Percentiles rank a stretch among this genome's conserved stretches.
Conservation (phyloP, 2,113 vertebrate species). For the cat (Felis catus) region DNA sequence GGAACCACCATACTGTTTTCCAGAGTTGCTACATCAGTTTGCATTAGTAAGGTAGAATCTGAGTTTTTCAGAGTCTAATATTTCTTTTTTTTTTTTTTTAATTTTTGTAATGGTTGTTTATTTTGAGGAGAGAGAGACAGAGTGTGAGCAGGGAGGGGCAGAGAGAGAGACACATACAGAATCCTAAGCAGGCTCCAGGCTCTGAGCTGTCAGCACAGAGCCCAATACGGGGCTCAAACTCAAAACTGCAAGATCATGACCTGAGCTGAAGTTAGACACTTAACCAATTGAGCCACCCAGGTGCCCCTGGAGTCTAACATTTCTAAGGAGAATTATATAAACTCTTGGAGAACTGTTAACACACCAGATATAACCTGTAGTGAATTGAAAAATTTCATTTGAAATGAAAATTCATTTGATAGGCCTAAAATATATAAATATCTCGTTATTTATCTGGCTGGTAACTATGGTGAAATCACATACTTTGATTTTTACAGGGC, state of each 20-base stretch:
- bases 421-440: constrained; percentile 5
- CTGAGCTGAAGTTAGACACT: no score
- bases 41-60: neutral
- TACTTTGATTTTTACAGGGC: constrained; percentile 85
- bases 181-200: no score
- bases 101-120: no score
- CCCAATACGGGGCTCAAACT: no score
- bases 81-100: neutral
- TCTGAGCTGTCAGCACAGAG: no score
- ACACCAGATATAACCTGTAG: constrained; percentile 41
- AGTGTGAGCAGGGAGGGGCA: no score
- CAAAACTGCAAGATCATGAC: no score
- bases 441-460: constrained; percentile 78
- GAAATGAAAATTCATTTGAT: constrained; percentile 44
- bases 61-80: neutral
- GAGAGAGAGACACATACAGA: no score
- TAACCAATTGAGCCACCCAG: no score
- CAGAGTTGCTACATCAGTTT: neutral
- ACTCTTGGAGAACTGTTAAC: neutral
- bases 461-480: constrained; percentile 82
- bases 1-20: neutral
- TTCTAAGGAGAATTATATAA: neutral
- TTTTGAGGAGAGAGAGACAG: no score
- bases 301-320: neutral
- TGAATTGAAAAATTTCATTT: constrained; percentile 36